These are phyloP conservation scores for Radopholus similis DNA, from an alignment of 1,140 invertebrate genomes.

Conservation along the genomic window DNA sequence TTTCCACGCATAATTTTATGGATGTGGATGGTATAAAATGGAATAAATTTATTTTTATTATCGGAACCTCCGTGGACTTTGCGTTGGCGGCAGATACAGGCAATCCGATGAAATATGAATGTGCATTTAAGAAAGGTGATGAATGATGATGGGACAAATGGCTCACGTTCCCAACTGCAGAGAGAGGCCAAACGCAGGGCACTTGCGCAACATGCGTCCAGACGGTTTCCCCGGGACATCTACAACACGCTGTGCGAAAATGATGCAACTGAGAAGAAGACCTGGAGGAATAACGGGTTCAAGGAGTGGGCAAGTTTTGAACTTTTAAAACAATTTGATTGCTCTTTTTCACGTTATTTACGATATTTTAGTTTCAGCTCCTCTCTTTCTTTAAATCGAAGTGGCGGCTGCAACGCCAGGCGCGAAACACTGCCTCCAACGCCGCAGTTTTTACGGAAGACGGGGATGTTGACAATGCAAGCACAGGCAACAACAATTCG, in stretches of 20 bases:
- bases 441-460: neutral
- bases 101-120: no score
- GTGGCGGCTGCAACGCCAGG: conserved; percentile 31
- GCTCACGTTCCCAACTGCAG: neutral
- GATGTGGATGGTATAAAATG: no score
- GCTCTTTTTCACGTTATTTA: conserved; percentile 5
- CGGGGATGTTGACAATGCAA: neutral
- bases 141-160: no score
- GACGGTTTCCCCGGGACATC: neutral
- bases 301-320: conserved; percentile 4
- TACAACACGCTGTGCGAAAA: neutral
- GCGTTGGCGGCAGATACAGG: no score
- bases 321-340: neutral
- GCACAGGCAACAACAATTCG: neutral
- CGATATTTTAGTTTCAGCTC: conserved; percentile 28
- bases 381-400: conserved; percentile 38
- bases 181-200: conserved; percentile 10
- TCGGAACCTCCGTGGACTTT: no score
- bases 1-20: no score
- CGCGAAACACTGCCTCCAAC: conserved; percentile 7
- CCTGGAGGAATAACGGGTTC: conserved; percentile 29
- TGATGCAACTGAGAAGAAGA: conserved; percentile 27
- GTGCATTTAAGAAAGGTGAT: no score
- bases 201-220: neutral
- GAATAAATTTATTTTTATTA: no score